Conservation (phyloP, 2,888 invertebrate genomes). For the Hemicrepidius hirtus region DNA sequence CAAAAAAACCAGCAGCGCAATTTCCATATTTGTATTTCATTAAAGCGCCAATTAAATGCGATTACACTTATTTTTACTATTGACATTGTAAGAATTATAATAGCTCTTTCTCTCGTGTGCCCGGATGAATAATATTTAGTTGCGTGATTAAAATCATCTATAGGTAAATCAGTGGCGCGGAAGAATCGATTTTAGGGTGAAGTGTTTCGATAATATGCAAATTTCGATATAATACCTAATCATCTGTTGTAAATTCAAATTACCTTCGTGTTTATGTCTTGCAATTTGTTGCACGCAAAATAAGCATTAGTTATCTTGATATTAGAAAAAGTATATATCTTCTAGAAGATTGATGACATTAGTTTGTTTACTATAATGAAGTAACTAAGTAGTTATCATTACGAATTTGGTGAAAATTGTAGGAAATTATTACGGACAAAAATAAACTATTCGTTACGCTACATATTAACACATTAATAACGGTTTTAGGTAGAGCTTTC, state of each 20-base stretch:
- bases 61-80: constrained; percentile 10
- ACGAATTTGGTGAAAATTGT: constrained; percentile 11
- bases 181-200: constrained; percentile 21
- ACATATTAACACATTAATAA: constrained; percentile 26
- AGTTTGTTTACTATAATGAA: constrained; percentile 22
- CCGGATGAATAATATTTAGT: neutral
- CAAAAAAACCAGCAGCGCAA: constrained; percentile 4
- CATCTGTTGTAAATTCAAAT: constrained; percentile 26
- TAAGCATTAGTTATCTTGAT: constrained; percentile 25
- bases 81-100: neutral
- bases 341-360: constrained; percentile 27
- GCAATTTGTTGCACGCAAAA: constrained; percentile 25
- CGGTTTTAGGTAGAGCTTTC: constrained; percentile 13
- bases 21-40: constrained; percentile 20
- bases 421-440: constrained; percentile 15
- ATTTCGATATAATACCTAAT: constrained; percentile 28
- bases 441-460: constrained; percentile 10
- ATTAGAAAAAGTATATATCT: constrained; percentile 6
- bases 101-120: no score
- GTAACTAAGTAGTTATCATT: constrained; percentile 3
- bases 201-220: constrained; percentile 30
- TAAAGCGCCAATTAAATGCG: constrained; percentile 13
- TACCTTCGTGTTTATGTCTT: constrained; percentile 20
- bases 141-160: constrained; percentile 24
- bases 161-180: constrained; percentile 23